A percentile compares a stretch with the other conserved stretches of the same genome.
Evolutionary conservation across 2,888 invertebrate species (phyloP).

Genomic region (Scaptomyza parva): DNA sequence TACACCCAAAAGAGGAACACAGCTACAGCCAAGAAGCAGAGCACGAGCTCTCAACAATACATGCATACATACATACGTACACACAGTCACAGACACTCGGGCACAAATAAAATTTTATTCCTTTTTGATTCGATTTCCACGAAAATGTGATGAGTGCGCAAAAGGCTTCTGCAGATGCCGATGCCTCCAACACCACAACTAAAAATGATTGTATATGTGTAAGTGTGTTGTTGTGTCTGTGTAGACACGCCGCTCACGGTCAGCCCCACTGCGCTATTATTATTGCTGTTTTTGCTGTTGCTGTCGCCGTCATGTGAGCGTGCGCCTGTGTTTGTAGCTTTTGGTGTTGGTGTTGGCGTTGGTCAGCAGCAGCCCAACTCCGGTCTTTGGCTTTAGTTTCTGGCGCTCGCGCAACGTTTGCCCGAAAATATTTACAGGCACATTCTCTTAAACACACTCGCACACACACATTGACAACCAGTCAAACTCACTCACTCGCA

Average conservation of each 20-base stretch:
- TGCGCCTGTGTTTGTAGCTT: constrained; percentile 56
- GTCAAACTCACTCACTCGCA: constrained; percentile 20
- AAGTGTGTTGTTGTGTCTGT: constrained; percentile 34
- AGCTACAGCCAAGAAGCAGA: constrained; percentile 31
- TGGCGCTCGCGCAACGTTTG: constrained; percentile 65
- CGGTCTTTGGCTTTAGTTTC: constrained; percentile 57
- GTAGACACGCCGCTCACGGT: constrained; percentile 59
- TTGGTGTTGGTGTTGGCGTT: constrained; percentile 65
- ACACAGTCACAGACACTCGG: constrained; percentile 12
- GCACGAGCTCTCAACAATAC: constrained; percentile 24
- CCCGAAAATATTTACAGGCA: constrained; percentile 55
- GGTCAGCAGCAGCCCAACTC: constrained; percentile 58
- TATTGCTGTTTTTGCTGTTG: constrained; percentile 7
- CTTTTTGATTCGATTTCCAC: constrained; percentile 81
- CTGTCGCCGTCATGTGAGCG: constrained; percentile 59
- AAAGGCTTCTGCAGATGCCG: constrained; percentile 77
- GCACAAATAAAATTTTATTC: constrained; percentile 56
- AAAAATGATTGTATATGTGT: constrained; percentile 21
- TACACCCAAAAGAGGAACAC: constrained; percentile 36
- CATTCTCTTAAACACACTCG: constrained; percentile 45
- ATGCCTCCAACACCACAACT: constrained; percentile 54
- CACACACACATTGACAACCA: constrained; percentile 9
- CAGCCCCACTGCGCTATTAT: constrained; percentile 65
- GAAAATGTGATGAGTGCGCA: constrained; percentile 83
- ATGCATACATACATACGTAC: constrained; percentile 8